Evolutionary conservation across 2,797 vertebrate genomes (phyloP).

Genomic region (Gymnodraco acuticeps): DNA sequence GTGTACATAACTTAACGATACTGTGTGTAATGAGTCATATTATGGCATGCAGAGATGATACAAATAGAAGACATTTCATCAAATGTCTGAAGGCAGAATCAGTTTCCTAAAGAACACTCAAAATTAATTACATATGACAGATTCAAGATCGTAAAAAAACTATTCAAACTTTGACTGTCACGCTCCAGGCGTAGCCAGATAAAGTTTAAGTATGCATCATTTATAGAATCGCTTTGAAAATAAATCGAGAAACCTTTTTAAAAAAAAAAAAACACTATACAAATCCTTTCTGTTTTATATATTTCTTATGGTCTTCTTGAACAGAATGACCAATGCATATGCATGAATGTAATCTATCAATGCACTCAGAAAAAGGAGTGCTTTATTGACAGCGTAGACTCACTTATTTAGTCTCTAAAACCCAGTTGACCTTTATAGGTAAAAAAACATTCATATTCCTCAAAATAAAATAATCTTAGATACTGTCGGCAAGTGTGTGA

Average conservation of each 20-base stretch:
- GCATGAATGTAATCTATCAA: neutral
- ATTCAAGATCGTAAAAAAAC: slow-evolving; percentile 10
- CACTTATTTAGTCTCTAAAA: slow-evolving; percentile 37
- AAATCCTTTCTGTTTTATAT: no score
- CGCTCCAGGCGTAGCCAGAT: neutral
- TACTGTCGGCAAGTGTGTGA: slow-evolving; percentile 3
- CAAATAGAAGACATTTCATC: neutral
- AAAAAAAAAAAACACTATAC: no score
- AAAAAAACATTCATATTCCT: slow-evolving; percentile 32
- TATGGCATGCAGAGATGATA: neutral
- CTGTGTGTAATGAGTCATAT: neutral
- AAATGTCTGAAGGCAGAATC: neutral
- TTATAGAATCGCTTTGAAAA: neutral
- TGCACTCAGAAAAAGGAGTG: slow-evolving; percentile 3
- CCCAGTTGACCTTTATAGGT: slow-evolving; percentile 31
- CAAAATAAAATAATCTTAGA: slow-evolving; percentile 5
- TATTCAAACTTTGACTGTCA: slow-evolving; percentile 15
- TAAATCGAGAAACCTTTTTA: neutral
- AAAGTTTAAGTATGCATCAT: neutral
- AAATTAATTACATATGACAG: neutral
- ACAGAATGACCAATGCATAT: no score
- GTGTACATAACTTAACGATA: neutral
- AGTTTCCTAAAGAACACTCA: neutral
- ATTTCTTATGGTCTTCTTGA: no score
- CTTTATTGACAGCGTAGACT: slow-evolving; percentile 21